phyloP scores from a whole-genome alignment of 2,797 vertebrate species.

The Chelonia mydas region DNA sequence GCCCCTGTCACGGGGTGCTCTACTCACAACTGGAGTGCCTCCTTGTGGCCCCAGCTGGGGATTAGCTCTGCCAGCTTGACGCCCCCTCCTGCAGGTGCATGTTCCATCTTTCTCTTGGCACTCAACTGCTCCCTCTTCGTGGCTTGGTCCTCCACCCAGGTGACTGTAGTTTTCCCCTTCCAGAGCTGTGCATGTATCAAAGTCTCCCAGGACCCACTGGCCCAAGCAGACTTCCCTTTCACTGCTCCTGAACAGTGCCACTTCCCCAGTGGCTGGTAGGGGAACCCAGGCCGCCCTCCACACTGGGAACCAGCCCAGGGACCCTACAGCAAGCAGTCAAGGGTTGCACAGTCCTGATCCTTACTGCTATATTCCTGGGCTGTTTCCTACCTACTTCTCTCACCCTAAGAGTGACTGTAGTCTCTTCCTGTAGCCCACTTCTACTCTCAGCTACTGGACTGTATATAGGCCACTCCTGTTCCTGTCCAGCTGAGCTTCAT shows the following conservation, averaged over 20 bases:
- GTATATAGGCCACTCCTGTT: not conserved
- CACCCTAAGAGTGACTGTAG: not conserved
- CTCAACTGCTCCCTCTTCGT: not conserved
- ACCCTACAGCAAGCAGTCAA: no score
- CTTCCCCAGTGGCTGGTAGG: no score
- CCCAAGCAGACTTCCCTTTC: not conserved
- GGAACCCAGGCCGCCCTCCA: no score
- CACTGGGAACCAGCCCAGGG: no score
- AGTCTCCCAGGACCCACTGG: not conserved
- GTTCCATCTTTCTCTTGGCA: not conserved
- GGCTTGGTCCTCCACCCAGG: not conserved
- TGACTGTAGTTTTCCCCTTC: not conserved
- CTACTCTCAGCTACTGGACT: not conserved
- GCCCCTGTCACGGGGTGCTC: not conserved
- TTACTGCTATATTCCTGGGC: not conserved
- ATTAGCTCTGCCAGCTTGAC: not conserved
- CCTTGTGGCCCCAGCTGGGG: not conserved
- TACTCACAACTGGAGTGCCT: not conserved
- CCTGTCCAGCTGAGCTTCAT: not conserved
- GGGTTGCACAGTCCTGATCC: no score
- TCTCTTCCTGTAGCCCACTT: not conserved
- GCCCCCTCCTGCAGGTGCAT: not conserved
- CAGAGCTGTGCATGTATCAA: not conserved
- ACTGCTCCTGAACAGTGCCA: not conserved
- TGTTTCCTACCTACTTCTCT: not conserved